Conservation (phyloP, 2,113 vertebrate genomes). For the Microtus montanus region DNA sequence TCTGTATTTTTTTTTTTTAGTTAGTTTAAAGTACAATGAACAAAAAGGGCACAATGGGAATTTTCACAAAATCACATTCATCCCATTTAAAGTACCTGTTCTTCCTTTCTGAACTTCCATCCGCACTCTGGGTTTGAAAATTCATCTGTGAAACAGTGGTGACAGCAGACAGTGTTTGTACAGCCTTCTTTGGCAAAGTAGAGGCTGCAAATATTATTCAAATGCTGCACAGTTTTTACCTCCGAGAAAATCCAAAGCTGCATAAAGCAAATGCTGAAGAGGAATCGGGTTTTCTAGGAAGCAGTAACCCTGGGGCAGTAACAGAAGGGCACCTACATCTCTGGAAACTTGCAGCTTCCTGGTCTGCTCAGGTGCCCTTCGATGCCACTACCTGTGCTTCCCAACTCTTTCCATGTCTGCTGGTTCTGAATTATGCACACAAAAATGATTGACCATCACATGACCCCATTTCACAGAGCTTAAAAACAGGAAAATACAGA, state of each 20-base stretch:
- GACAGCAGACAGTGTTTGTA: background rate
- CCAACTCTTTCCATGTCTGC: constrained; percentile 9
- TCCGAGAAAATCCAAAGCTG: background rate
- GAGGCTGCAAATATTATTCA: background rate
- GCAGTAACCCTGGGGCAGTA: background rate
- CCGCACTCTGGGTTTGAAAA: background rate
- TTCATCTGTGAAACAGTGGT: background rate
- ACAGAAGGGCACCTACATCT: background rate
- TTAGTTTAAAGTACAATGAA: background rate
- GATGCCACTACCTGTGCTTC: background rate
- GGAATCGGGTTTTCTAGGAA: background rate
- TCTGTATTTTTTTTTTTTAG: background rate
- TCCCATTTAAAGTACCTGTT: background rate
- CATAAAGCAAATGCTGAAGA: background rate
- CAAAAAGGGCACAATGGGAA: background rate
- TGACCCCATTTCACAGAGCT: background rate
- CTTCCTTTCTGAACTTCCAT: background rate
- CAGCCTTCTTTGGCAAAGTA: constrained; percentile 16
- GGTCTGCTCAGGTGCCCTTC: background rate
- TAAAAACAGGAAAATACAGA: background rate
- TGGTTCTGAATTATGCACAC: background rate
- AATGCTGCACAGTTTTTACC: background rate
- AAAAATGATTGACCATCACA: background rate
- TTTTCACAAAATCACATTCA: constrained; percentile 20
- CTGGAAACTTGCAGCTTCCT: background rate